Conservation (phyloP, 2,113 vertebrate genomes). For the Etheostoma cragini region DNA sequence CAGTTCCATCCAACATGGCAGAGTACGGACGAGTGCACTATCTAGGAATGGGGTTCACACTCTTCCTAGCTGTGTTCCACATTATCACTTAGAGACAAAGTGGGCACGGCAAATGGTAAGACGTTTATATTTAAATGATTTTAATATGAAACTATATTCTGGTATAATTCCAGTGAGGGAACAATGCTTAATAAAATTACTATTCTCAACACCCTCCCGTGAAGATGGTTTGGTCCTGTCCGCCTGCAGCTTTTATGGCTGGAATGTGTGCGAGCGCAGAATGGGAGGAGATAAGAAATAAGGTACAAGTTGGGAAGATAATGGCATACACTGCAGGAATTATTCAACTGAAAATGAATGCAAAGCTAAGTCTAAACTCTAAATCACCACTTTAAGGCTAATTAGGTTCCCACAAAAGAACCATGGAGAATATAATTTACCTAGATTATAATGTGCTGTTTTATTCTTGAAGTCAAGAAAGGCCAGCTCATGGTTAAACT, state of each 20-base stretch:
- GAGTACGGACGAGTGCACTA: conserved; percentile 71
- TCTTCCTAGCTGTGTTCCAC: neutral
- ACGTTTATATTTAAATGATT: rapidly evolving
- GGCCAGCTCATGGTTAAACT: neutral
- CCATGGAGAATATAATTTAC: neutral
- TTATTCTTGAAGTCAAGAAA: conserved; percentile 15
- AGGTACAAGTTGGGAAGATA: conserved; percentile 54
- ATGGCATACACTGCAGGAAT: conserved; percentile 20
- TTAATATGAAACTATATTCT: rapidly evolving
- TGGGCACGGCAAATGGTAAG: rapidly evolving
- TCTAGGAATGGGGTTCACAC: neutral
- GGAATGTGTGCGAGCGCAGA: conserved; percentile 75
- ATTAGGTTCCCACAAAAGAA: neutral
- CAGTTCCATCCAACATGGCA: conserved; percentile 92
- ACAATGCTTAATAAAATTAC: neutral
- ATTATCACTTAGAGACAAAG: neutral
- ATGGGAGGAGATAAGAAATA: conserved; percentile 72
- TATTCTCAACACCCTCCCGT: neutral
- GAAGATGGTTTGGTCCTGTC: conserved; percentile 64
- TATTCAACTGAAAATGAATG: conserved; percentile 8
- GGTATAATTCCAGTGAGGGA: rapidly evolving
- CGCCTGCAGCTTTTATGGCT: conserved; percentile 75
- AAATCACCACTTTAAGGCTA: neutral
- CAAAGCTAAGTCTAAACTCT: neutral
- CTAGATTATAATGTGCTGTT: neutral